These are phyloP conservation scores for Drosophila simulans DNA, from an alignment of 1,140 invertebrate species.

Conservation along the genomic window DNA sequence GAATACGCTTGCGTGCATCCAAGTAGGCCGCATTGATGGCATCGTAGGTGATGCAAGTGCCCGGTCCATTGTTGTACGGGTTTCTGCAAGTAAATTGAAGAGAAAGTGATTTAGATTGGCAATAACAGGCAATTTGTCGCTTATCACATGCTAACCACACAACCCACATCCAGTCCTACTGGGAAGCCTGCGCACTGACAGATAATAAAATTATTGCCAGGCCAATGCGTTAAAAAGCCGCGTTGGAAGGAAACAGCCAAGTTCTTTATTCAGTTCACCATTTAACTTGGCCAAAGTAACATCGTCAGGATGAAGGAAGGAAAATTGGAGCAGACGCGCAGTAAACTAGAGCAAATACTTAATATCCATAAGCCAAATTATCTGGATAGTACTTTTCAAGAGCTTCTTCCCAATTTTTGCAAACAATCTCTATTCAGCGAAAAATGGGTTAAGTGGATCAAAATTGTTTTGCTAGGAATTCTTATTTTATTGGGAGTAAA, in stretches of 20 bases:
- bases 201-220: constrained; percentile 81
- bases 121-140: constrained; percentile 63
- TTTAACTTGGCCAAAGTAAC: constrained; percentile 30
- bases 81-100: constrained; percentile 54
- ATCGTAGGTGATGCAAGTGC: constrained; percentile 95
- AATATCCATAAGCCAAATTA: constrained; percentile 19
- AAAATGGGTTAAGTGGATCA: constrained; percentile 18
- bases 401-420: constrained; percentile 11
- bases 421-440: background rate
- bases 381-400: constrained; percentile 11
- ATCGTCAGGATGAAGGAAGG: constrained; percentile 33
- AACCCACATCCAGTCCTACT: background rate
- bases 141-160: constrained; percentile 68
- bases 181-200: constrained; percentile 47
- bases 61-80: constrained; percentile 86
- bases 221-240: constrained; percentile 43
- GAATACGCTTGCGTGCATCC: constrained; percentile 93
- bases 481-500: constrained; percentile 21
- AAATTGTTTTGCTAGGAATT: constrained; percentile 13
- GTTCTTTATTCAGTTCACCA: constrained; percentile 33
- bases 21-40: constrained; percentile 95
- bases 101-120: constrained; percentile 55
- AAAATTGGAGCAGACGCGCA: constrained; percentile 35
- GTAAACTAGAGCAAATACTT: constrained; percentile 48
- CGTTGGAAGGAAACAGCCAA: constrained; percentile 8